Percentiles rank a stretch among this genome's conserved stretches.
These are phyloP conservation scores for Gryllus longicercus DNA, from an alignment of 2,888 invertebrate genomes.

Conservation along the genomic window DNA sequence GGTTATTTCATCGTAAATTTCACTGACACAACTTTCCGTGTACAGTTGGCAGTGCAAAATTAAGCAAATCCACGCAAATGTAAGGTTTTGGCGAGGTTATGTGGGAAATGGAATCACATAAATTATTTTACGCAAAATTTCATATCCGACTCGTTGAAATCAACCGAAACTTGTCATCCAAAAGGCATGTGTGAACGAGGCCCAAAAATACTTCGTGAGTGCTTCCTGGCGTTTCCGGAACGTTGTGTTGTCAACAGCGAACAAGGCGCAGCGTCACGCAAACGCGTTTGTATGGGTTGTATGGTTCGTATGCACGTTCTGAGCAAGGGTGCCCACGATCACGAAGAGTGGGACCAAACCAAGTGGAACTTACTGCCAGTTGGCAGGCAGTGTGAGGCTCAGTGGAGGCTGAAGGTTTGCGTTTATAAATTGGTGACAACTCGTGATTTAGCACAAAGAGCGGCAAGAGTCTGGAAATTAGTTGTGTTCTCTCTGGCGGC, in stretches of 20 bases:
- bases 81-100: too few species aligned
- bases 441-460: constrained; percentile 10
- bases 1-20: too few species aligned
- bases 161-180: not conserved
- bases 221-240: not conserved
- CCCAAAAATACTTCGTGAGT: not conserved
- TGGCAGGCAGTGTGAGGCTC: not conserved
- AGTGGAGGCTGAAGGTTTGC: not conserved
- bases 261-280: not conserved
- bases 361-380: constrained; percentile 4
- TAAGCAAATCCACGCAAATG: too few species aligned
- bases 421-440: constrained; percentile 10
- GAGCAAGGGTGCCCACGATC: not conserved
- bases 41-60: too few species aligned
- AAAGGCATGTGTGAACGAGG: not conserved
- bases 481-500: not conserved
- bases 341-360: too few species aligned
- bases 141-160: not conserved
- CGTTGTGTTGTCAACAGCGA: not conserved
- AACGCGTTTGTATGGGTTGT: not conserved
- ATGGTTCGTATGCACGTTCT: not conserved
- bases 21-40: too few species aligned
- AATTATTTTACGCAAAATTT: not conserved
- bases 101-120: too few species aligned
- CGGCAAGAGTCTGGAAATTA: not conserved